Percentiles rank a stretch among this genome's conserved stretches.
These are phyloP conservation scores for Chelon auratus DNA, from an alignment of 2,797 vertebrate genomes.

Conservation along the genomic window DNA sequence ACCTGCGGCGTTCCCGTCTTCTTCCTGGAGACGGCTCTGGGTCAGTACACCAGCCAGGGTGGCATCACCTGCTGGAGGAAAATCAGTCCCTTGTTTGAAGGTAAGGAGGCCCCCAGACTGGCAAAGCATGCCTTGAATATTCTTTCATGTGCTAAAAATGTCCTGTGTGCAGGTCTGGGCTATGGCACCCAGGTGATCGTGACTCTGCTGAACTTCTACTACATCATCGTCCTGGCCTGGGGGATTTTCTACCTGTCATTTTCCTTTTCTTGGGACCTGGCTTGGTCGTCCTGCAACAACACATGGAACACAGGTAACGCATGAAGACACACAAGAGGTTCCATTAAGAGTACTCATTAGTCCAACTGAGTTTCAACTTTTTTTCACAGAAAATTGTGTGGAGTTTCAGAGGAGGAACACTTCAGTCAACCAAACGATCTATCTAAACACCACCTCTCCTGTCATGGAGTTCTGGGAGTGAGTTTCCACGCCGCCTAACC, in stretches of 20 bases:
- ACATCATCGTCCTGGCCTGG: slow-evolving; percentile 97
- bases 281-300: slow-evolving; percentile 94
- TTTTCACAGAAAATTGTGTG: slow-evolving; percentile 82
- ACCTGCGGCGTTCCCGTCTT: slow-evolving; percentile 96
- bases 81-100: slow-evolving; percentile 97
- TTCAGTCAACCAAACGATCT: slow-evolving; percentile 74
- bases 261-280: slow-evolving; percentile 91
- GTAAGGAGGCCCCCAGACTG: slow-evolving; percentile 65
- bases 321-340: not conserved
- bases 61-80: slow-evolving; percentile 95
- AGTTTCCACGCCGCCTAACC: slow-evolving; percentile 71
- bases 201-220: slow-evolving; percentile 92
- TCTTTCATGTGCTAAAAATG: not conserved
- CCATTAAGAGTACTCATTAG: too few species aligned
- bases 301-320: slow-evolving; percentile 92
- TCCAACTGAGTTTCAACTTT: not conserved
- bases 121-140: not conserved
- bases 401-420: slow-evolving; percentile 90
- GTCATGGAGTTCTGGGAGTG: slow-evolving; percentile 99
- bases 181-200: slow-evolving; percentile 96
- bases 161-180: slow-evolving; percentile 87
- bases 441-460: slow-evolving; percentile 89
- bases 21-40: slow-evolving; percentile 93
- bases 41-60: slow-evolving; percentile 95
- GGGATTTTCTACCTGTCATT: slow-evolving; percentile 95